phyloP scores from a whole-genome alignment of 2,797 vertebrate genomes.

The Hydrolagus colliei region DNA sequence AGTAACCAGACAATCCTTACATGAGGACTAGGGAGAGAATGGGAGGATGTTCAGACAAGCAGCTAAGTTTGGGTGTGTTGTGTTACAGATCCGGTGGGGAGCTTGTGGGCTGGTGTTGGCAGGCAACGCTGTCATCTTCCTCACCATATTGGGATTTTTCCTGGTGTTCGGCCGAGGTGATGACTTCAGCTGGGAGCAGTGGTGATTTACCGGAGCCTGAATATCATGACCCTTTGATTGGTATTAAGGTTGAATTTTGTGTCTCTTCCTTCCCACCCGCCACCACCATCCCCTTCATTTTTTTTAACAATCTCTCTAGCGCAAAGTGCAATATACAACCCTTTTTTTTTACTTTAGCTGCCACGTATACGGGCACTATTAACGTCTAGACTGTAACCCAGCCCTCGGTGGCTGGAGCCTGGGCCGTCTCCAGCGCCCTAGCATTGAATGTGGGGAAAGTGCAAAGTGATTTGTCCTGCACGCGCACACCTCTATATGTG shows the following conservation, averaged over 20 bases:
- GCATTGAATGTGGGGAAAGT: too few species aligned
- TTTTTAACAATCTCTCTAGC: constrained; percentile 36
- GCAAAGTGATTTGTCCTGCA: not conserved
- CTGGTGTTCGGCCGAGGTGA: constrained; percentile 83
- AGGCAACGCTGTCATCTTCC: constrained; percentile 84
- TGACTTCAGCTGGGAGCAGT: constrained; percentile 93
- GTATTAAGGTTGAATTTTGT: constrained; percentile 31
- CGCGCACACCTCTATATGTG: not conserved
- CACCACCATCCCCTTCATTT: not conserved
- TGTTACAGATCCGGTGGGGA: constrained; percentile 83
- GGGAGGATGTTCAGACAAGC: too few species aligned
- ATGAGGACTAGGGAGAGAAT: too few species aligned
- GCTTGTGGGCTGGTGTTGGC: constrained; percentile 89
- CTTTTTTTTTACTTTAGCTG: not conserved
- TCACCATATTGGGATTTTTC: constrained; percentile 90
- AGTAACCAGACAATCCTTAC: too few species aligned
- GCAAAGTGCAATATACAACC: constrained; percentile 34
- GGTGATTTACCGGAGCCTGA: constrained; percentile 44
- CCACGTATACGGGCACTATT: too few species aligned
- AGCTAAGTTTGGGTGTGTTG: constrained; percentile 40
- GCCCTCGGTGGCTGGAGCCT: not conserved
- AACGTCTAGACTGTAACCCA: not conserved
- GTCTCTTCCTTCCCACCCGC: not conserved
- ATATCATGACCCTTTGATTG: constrained; percentile 26
- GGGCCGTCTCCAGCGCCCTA: not conserved